These are phyloP conservation scores for Drosophila grimshawi DNA, from an alignment of 1,140 invertebrate genomes.

Conservation along the genomic window DNA sequence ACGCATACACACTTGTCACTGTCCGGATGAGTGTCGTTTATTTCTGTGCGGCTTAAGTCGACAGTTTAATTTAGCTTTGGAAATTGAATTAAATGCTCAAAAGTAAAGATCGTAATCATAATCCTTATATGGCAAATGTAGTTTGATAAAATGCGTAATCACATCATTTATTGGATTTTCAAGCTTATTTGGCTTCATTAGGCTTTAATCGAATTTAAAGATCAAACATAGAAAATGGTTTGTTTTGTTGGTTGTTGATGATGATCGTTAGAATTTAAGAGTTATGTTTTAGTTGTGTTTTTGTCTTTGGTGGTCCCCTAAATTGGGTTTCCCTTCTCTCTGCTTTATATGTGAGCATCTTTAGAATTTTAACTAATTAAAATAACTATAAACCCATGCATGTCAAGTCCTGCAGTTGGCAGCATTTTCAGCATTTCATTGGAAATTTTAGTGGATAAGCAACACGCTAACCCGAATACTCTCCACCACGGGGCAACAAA, in stretches of 20 bases:
- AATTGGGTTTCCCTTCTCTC: background rate
- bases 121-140: slow-evolving; percentile 20
- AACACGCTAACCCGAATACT: slow-evolving; percentile 71
- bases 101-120: slow-evolving; percentile 62
- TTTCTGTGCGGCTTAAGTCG: slow-evolving; percentile 63
- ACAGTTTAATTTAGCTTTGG: slow-evolving; percentile 76
- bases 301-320: slow-evolving; percentile 60
- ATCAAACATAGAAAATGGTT: slow-evolving; percentile 33
- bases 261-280: slow-evolving; percentile 52
- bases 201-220: slow-evolving; percentile 63
- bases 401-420: slow-evolving; percentile 68
- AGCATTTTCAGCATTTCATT: slow-evolving; percentile 70
- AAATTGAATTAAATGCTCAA: slow-evolving; percentile 55
- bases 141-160: slow-evolving; percentile 55
- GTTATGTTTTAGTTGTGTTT: slow-evolving; percentile 50
- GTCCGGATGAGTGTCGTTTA: slow-evolving; percentile 74
- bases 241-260: background rate
- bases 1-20: slow-evolving; percentile 68
- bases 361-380: slow-evolving; percentile 74
- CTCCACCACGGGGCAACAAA: slow-evolving; percentile 48
- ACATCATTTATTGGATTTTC: slow-evolving; percentile 74
- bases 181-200: slow-evolving; percentile 79
- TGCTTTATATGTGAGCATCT: slow-evolving; percentile 15
- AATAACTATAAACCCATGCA: slow-evolving; percentile 74
- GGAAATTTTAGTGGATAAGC: slow-evolving; percentile 78